Evolutionary conservation across 2,888 invertebrate genomes (phyloP), one percentile per base, ranked within the genome.

Genomic region (Octodonta nipae): DNA sequence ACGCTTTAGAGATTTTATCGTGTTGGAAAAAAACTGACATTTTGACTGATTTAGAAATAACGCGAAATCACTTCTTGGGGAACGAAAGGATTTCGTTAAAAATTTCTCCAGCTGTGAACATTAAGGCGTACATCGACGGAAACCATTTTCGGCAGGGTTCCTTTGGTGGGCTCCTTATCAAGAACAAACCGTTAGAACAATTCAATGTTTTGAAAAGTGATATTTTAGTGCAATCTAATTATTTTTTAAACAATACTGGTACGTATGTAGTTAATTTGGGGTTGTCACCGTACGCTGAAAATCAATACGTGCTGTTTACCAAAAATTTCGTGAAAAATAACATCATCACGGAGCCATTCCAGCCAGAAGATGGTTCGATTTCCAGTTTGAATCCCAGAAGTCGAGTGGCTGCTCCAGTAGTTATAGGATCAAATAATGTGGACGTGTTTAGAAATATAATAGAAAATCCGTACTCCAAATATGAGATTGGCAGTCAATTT

Each of bases 401-500:
- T 39, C 70, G 86, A 44, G 93, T 95, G 0, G 84, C 93, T 2
- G 96, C 95, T 1, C 82, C 89, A 0, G 71, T 96, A 20, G 88
- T 93, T 0, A 71, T 96, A 12, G 84, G 88, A 0, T 93, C 93
- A 0, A 78, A 81, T 52, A 95, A 96, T 55, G 78, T 93, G 1
- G 73, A 78, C 26, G 72, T 96, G 2, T 87, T 73, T 48, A 71
- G 95, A 36, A 98, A 98, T 60, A 86, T 89, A 37, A 75, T 96
- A 22, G 78, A 85, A 36, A 96, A 98, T 61, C 80, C 80, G 2
- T 78, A 80, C 41, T 91, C 95, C 0, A 73, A 75, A 33, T 93
- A 91, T 56, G 96, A 98, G 66, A 79, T 98, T 28, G 92, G 92
- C 0, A 92, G 93, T 0, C 95, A 96, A 51, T 68, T 95, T 11